Conservation (phyloP, 2,797 vertebrate genomes). For the Sebastes vulpes region DNA sequence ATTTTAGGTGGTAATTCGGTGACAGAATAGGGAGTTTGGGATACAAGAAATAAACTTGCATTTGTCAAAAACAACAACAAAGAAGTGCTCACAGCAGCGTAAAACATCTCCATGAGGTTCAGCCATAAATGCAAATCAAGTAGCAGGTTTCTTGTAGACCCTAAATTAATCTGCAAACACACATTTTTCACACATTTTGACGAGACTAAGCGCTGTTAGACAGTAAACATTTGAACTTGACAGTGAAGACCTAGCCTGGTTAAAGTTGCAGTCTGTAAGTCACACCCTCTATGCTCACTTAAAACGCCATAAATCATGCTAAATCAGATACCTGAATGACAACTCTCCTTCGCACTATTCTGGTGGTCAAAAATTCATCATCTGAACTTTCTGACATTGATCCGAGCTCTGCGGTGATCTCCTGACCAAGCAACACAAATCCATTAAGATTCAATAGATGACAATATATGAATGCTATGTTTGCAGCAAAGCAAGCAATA, state of each 20-base stretch:
- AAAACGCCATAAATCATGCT: slow-evolving; percentile 42
- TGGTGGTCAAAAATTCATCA: slow-evolving; percentile 93
- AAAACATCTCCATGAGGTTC: slow-evolving; percentile 21
- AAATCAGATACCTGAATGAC: slow-evolving; percentile 91
- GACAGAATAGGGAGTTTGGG: slow-evolving; percentile 7
- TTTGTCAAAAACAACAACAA: slow-evolving; percentile 1
- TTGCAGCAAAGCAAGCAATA: slow-evolving; percentile 57
- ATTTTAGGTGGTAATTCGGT: slow-evolving; percentile 9
- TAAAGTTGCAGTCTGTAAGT: slow-evolving; percentile 14
- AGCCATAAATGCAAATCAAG: slow-evolving; percentile 52
- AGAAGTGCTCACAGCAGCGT: slow-evolving; percentile 33
- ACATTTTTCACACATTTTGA: not conserved
- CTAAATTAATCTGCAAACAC: not conserved
- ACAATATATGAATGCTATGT: slow-evolving; percentile 16
- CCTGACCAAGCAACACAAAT: slow-evolving; percentile 88
- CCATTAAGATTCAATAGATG: slow-evolving; percentile 49
- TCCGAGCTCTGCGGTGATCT: slow-evolving; percentile 89
- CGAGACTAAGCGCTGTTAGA: slow-evolving; percentile 9
- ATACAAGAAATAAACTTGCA: slow-evolving; percentile 41
- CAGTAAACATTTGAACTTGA: not conserved
- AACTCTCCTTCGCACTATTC: slow-evolving; percentile 92
- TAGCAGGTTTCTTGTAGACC: slow-evolving; percentile 1
- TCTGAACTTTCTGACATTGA: slow-evolving; percentile 91
- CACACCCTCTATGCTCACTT: slow-evolving; percentile 38
- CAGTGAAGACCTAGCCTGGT: slow-evolving; percentile 19